Conservation (phyloP, 2,113 vertebrate genomes). For the Actenoides lindsayi region DNA sequence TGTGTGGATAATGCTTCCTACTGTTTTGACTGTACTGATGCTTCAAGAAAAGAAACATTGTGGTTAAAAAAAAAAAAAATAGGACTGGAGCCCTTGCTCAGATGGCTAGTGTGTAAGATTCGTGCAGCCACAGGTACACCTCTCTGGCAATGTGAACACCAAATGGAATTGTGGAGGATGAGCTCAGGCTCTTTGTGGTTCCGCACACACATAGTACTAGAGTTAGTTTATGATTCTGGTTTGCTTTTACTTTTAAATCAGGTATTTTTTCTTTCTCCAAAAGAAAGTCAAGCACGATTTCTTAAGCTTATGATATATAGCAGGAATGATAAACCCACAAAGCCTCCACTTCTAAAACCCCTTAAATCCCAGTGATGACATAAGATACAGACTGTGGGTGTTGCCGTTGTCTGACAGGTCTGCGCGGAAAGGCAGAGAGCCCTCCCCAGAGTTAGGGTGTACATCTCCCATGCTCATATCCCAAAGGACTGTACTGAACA, state of each 20-base stretch:
- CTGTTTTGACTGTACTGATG: not conserved
- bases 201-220: not conserved
- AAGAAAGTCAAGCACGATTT: not conserved
- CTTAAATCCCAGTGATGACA: not conserved
- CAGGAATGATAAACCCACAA: not conserved
- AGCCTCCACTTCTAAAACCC: not conserved
- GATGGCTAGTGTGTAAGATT: not conserved
- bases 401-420: not conserved
- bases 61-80: not conserved
- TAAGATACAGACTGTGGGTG: not conserved
- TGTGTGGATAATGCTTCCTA: not conserved
- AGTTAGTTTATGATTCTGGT: not conserved
- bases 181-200: not conserved
- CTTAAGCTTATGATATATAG: not conserved
- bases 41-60: not conserved
- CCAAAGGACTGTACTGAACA: not conserved
- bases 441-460: not conserved
- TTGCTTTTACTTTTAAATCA: not conserved
- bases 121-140: not conserved
- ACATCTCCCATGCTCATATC: fast-evolving
- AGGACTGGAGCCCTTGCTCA: not conserved
- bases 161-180: not conserved
- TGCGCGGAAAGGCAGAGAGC: not conserved
- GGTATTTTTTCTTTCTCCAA: not conserved
- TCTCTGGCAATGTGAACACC: not conserved